Evolutionary conservation across 2,113 vertebrate genomes (phyloP), one percentile per base, ranked within the genome.

Genomic region (Ellobius talpinus): DNA sequence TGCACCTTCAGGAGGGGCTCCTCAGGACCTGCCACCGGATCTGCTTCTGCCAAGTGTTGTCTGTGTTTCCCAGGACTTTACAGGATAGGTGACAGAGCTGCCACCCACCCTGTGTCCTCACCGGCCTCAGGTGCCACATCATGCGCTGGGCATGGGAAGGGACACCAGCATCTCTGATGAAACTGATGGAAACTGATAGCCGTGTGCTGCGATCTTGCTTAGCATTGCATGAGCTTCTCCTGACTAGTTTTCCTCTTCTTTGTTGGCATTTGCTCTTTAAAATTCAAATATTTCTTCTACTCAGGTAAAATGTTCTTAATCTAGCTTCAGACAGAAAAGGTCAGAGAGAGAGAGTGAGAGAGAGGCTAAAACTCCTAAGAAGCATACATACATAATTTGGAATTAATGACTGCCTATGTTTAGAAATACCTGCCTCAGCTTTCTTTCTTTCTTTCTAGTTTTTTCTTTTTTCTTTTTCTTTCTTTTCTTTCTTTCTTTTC

Each of bases 211-310:
- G 55, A 50, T 82, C 94, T 89, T 87, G 42, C 50, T 89, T 87
- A 96, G 52, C 86, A 66, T 95, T 95, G 95, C 73, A 78, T 70
- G 33, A 82, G 66, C 55, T 87, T 74, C 42, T 55, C 19, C 2
- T 82, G 58, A 65, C 33, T 70, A 13, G 26, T 86, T 90, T 24
- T 76, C 58, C 13, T 39, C 14, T 24, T 73, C 63, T 85, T 93
- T 63, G 13, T 66, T 92, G 93, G 45, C n/a, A 91, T 87, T 92
- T 92, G 61, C 77, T 81, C 90, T 93, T 81, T 87, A 92, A 90
- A 84, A 78, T 78, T 90, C 76, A 87, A 73, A 65, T 47, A 90
- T 87, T 94, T 95, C 58, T 91, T 70, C 55, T 65, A 33, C 19
- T 66, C 70, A 73, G 70, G 31, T 70, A 72, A 92, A 95, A 31